These are phyloP conservation scores for Euzophera pinguis DNA, from an alignment of 2,888 invertebrate species.

Conservation along the genomic window DNA sequence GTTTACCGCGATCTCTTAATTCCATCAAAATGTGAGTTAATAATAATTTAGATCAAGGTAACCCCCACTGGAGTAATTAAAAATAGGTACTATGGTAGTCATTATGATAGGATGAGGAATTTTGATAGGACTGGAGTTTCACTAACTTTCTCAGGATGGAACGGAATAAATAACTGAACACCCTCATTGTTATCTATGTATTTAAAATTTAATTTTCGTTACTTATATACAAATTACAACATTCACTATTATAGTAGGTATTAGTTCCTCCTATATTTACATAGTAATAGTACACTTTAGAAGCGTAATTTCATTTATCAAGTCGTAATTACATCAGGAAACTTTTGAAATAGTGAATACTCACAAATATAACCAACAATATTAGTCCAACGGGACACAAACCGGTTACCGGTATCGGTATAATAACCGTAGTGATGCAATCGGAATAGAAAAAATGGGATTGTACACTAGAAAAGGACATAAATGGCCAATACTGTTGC, in stretches of 20 bases:
- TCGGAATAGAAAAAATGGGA: constrained; percentile 64
- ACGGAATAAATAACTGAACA: constrained; percentile 51
- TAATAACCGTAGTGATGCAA: constrained; percentile 22
- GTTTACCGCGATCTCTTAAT: too few species aligned
- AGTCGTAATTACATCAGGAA: constrained; percentile 72
- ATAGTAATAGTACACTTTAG: constrained; percentile 77
- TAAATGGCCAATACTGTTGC: constrained; percentile 11
- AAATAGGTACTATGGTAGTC: too few species aligned
- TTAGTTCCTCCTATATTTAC: constrained; percentile 78
- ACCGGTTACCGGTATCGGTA: constrained; percentile 22
- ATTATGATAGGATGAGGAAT: too few species aligned
- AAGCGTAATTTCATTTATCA: constrained; percentile 73
- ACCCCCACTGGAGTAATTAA: too few species aligned
- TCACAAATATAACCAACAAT: constrained; percentile 53
- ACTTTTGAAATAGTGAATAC: constrained; percentile 64
- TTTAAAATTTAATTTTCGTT: constrained; percentile 80
- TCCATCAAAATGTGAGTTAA: too few species aligned
- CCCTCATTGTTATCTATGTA: constrained; percentile 75
- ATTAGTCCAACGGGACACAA: constrained; percentile 43
- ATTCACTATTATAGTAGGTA: constrained; percentile 78
- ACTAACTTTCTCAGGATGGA: not conserved
- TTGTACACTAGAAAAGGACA: constrained; percentile 65
- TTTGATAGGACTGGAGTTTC: too few species aligned
- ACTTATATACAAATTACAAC: constrained; percentile 81
- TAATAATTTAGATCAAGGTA: too few species aligned